Conservation (phyloP, 2,888 invertebrate genomes). For the Lapara coniferarum region DNA sequence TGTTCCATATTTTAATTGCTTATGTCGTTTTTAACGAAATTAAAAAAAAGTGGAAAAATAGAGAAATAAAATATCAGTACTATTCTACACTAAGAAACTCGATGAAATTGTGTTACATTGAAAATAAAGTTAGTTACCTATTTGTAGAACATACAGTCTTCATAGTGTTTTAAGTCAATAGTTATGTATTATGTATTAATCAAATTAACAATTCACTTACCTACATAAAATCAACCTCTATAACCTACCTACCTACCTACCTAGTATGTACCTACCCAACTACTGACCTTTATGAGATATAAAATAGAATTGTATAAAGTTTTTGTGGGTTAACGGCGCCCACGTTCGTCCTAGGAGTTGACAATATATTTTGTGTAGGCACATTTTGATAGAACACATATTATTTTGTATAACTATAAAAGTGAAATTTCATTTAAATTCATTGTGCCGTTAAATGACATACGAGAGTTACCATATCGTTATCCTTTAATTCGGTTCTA, state of each 20-base stretch:
- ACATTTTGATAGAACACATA: neutral
- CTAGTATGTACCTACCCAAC: no score
- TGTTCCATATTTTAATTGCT: no score
- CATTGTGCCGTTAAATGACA: constrained; percentile 43
- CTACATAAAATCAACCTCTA: neutral
- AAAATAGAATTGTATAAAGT: neutral
- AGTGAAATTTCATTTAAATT: neutral
- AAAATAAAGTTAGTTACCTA: no score
- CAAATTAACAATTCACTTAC: neutral
- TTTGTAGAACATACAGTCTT: no score
- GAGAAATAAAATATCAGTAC: no score
- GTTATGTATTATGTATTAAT: neutral
- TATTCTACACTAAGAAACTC: no score
- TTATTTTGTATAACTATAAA: neutral
- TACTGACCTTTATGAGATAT: constrained; percentile 1
- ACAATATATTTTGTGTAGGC: neutral
- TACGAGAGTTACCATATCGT: constrained; percentile 47
- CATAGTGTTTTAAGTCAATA: no score
- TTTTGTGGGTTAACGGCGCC: neutral
- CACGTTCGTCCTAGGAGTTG: neutral
- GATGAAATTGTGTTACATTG: no score
- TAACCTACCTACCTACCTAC: no score
- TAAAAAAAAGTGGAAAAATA: no score
- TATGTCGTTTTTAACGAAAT: no score
- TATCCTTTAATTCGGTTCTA: constrained; percentile 61